phyloP scores from a whole-genome alignment of 2,113 vertebrate genomes.

The Chloropsis hardwickii region DNA sequence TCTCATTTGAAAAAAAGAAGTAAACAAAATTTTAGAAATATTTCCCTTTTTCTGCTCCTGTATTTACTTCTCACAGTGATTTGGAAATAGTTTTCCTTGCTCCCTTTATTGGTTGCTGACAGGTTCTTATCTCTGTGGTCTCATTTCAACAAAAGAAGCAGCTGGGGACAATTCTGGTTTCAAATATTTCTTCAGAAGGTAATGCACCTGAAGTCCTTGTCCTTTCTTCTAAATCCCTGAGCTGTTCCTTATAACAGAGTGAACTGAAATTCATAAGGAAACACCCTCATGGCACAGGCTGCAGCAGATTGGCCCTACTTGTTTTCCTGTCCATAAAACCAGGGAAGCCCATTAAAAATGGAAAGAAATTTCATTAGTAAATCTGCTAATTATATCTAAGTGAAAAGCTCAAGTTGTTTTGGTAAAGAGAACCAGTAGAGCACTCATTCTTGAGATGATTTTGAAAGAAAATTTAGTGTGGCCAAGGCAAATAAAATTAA shows the following conservation, averaged over 20 bases:
- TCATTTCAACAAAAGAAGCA: not conserved
- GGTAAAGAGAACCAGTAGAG: not conserved
- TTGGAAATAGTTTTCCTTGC: not conserved
- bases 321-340: not conserved
- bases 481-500: not conserved
- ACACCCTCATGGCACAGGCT: not conserved
- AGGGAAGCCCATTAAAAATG: not conserved
- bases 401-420: not conserved
- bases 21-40: not conserved
- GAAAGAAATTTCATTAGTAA: not conserved
- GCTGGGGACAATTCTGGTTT: not conserved
- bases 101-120: not conserved
- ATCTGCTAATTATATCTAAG: not conserved
- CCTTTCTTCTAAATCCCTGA: not conserved
- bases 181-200: not conserved
- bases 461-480: not conserved
- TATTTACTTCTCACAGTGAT: not conserved
- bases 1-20: not conserved
- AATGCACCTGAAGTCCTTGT: not conserved
- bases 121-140: not conserved
- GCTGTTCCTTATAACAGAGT: not conserved
- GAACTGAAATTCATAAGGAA: not conserved
- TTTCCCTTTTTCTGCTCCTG: not conserved
- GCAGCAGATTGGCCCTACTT: not conserved
- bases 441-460: not conserved